Evolutionary conservation across 1,140 invertebrate genomes (phyloP).

Genomic region (Hermetia illucens): DNA sequence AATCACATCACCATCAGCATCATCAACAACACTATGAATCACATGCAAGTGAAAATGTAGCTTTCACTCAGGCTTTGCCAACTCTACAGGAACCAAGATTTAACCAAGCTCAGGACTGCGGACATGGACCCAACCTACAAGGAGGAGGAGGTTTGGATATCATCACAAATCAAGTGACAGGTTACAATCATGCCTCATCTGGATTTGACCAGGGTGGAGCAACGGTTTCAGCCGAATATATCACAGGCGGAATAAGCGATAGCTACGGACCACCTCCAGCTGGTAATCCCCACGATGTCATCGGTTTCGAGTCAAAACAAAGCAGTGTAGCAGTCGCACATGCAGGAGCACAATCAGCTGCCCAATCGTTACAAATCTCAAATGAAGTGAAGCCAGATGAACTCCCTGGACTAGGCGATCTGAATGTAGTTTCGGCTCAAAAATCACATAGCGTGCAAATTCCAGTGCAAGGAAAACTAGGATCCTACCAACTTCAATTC

Average conservation of each 20-base stretch:
- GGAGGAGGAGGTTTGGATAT: constrained; percentile 8
- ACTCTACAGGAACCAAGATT: constrained; percentile 17
- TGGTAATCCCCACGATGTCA: constrained; percentile 15
- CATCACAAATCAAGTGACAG: constrained; percentile 8
- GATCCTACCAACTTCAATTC: constrained; percentile 57
- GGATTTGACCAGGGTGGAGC: constrained; percentile 5
- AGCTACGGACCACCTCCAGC: constrained; percentile 22
- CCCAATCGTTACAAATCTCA: not conserved
- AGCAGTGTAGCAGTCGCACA: constrained; percentile 15
- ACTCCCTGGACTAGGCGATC: constrained; percentile 18
- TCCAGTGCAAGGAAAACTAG: constrained; percentile 42
- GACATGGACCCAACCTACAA: constrained; percentile 23
- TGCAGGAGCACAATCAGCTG: constrained; percentile 15
- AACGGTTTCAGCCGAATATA: constrained; percentile 16
- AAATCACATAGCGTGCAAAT: constrained; percentile 23
- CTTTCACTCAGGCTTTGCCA: constrained; percentile 16
- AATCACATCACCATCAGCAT: constrained; percentile 29
- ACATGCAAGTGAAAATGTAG: not conserved
- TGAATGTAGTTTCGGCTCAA: constrained; percentile 37
- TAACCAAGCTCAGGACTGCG: constrained; percentile 19
- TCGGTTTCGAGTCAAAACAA: constrained; percentile 24
- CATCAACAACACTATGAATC: constrained; percentile 13
- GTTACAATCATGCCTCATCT: not conserved
- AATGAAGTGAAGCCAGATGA: constrained; percentile 12
- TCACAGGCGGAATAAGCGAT: constrained; percentile 20